Percentiles rank a stretch among this genome's conserved stretches.
phyloP scores from a whole-genome alignment of 2,888 invertebrate species.

The Adineta ricciae region DNA sequence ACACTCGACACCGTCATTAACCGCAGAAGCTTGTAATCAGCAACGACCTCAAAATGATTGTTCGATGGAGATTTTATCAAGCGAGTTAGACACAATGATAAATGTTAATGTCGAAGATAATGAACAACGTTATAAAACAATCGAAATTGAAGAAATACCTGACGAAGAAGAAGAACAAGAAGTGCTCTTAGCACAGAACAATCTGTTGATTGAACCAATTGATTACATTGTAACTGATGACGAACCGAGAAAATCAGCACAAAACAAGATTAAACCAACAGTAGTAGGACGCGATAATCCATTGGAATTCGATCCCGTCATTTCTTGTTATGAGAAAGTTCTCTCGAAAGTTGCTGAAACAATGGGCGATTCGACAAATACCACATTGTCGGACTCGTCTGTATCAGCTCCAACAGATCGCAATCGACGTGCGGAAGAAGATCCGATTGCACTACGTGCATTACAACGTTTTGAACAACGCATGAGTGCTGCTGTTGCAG shows the following conservation, averaged over 20 bases:
- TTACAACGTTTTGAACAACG: not conserved
- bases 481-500: conserved; percentile 15
- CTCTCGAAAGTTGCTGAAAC: not conserved
- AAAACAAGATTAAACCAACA: not conserved
- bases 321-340: not conserved
- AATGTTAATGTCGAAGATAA: not conserved
- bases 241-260: not conserved
- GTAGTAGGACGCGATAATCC: not conserved
- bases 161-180: not conserved
- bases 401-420: too few species aligned
- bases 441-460: conserved; percentile 12
- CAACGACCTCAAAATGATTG: not conserved
- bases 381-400: not conserved
- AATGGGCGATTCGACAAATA: not conserved
- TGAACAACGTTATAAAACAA: not conserved
- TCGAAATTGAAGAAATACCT: not conserved
- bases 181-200: not conserved
- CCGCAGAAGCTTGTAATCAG: not conserved
- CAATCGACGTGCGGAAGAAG: not conserved
- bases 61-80: not conserved
- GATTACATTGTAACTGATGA: conserved; percentile 8
- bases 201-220: not conserved
- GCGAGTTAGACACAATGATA: not conserved
- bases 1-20: not conserved
- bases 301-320: not conserved